These are phyloP conservation scores for Mellivora capensis DNA, from an alignment of 2,113 vertebrate species.

Conservation along the genomic window DNA sequence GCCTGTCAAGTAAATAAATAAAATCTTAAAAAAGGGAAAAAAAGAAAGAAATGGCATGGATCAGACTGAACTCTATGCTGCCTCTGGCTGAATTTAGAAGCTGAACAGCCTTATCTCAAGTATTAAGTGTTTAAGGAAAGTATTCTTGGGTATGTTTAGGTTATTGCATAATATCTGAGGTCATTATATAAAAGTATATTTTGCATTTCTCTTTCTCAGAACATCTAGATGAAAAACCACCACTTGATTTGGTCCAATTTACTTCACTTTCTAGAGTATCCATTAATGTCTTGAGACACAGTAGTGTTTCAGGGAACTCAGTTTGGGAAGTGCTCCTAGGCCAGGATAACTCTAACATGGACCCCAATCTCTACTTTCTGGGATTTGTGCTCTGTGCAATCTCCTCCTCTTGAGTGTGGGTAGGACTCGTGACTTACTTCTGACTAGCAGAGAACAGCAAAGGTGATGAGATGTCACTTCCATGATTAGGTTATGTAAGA, in stretches of 20 bases:
- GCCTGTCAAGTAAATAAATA: no score
- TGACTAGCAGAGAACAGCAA: background rate
- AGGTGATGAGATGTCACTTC: background rate
- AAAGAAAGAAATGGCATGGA: background rate
- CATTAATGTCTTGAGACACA: background rate
- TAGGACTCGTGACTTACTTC: background rate
- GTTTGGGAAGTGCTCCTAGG: background rate
- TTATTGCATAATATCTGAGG: background rate
- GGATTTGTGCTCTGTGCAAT: background rate
- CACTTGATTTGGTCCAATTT: background rate
- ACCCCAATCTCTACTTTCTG: background rate
- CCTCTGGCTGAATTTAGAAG: background rate
- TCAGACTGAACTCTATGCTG: background rate
- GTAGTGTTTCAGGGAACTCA: background rate
- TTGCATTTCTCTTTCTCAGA: conserved; percentile 1
- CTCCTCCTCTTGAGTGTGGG: background rate
- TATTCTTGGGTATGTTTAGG: background rate
- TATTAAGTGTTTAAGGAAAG: background rate
- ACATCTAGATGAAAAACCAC: background rate
- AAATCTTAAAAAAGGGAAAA: no score
- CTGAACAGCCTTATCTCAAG: background rate
- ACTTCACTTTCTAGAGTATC: background rate
- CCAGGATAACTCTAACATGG: background rate
- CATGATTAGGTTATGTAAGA: background rate
- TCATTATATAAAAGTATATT: background rate